Evolutionary conservation across 2,113 vertebrate genomes (phyloP), one percentile per base, ranked within the genome.

Genomic region (Climacteris rufus): DNA sequence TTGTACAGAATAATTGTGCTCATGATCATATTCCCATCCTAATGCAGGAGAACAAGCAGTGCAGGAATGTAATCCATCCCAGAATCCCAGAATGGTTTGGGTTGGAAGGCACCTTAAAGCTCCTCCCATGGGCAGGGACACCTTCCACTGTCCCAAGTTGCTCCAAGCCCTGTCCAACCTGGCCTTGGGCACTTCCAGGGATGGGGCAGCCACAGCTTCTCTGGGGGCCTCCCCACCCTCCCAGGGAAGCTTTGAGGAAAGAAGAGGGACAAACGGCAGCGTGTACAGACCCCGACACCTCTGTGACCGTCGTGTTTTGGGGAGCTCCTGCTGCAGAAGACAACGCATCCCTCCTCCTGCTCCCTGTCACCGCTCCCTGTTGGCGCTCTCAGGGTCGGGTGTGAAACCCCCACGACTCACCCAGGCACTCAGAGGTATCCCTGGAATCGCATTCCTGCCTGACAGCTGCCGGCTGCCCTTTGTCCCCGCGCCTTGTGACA

Each of bases 101-200:
- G 27, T 31, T 63, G 27, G 60, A 30, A 57, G 61, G 11, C 4
- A 35, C 11, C 24, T 49, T 28, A 22, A 7, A 20, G 23, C 9
- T 17, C 17, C 17, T 27, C 47, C 57, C 40, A 3, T 25, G 49
- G 5, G 18, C 40, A 64, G 23, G 40, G 69, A 19, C 59, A 74
- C 7, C 6, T 84, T 0, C 18, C 18, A 1, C 21, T 27, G 1
- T 9, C 33, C 56, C 68, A 44, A 37, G 33, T 0, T 1, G 16
- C 25, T 63, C 56, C 45, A 2, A 42, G 3, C 35, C 35, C 42
- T 0, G 2, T 31, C 31, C 68, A 63, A 0, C 81, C 57, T 14
- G 33, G 33, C 39, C 59, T 47, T 15, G 69, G 28, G 0, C 59
- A 28, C n/a, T 64, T 0, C 49, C 57, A 37, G 68, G 56, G 47